These are phyloP conservation scores for Pristionchus japonicus DNA, from an alignment of 2,888 invertebrate genomes.

Conservation along the genomic window DNA sequence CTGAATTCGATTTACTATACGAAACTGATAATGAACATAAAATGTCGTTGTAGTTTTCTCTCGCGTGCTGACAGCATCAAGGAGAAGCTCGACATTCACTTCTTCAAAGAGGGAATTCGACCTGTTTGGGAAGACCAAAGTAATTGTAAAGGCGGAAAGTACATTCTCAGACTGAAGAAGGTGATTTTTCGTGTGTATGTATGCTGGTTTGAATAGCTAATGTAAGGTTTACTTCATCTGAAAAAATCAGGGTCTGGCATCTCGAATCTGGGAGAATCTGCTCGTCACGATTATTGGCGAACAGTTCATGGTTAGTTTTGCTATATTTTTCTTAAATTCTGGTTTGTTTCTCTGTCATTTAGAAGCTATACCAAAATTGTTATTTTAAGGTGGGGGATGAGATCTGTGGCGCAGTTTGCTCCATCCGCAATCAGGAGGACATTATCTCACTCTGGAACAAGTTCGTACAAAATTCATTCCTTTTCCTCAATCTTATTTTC, in stretches of 20 bases:
- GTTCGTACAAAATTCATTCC: conserved; percentile 41
- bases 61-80: conserved; percentile 80
- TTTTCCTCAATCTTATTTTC: neutral
- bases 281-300: conserved; percentile 94
- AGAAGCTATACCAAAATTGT: too few relatives aligned
- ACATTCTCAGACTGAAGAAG: conserved; percentile 92
- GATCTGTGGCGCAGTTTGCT: conserved; percentile 96
- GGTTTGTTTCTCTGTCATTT: conserved; percentile 83
- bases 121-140: conserved; percentile 99
- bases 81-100: conserved; percentile 91
- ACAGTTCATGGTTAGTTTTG: conserved; percentile 53
- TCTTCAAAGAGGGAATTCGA: conserved; percentile 97
- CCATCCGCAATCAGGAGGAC: conserved; percentile 88
- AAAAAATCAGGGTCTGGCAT: conserved; percentile 85
- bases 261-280: conserved; percentile 97
- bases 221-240: neutral
- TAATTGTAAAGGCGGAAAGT: conserved; percentile 96
- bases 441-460: conserved; percentile 67
- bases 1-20: neutral
- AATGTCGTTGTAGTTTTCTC: conserved; percentile 13
- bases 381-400: conserved; percentile 81
- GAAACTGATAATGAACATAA: too few relatives aligned
- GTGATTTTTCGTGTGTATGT: neutral
- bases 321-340: neutral
- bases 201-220: neutral